Percentiles rank a stretch among this genome's conserved stretches.
phyloP scores from a whole-genome alignment of 2,888 invertebrate species.

The Caenorhabditis doughertyi region DNA sequence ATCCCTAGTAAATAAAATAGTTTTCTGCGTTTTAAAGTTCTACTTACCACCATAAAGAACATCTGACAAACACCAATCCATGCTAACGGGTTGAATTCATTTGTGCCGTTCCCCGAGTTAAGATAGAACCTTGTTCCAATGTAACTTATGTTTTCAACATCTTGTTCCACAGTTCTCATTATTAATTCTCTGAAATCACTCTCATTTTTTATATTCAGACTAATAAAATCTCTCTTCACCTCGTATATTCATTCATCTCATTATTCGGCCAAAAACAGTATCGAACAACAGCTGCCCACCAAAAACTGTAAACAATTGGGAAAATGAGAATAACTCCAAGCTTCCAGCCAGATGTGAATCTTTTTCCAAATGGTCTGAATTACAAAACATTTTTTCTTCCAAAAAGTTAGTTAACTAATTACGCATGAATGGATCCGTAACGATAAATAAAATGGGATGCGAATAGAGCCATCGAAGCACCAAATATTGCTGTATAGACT shows the following conservation, averaged over 20 bases:
- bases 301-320: conserved; percentile 22
- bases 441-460: conserved; percentile 46
- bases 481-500: conserved; percentile 28
- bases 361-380: conserved; percentile 18
- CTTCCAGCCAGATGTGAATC: conserved; percentile 28
- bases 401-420: neutral
- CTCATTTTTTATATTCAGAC: neutral
- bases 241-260: conserved; percentile 34
- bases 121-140: conserved; percentile 22
- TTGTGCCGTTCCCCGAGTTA: neutral
- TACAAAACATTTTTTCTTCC: no score
- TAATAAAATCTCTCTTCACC: neutral
- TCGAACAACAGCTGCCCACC: conserved; percentile 23
- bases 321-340: conserved; percentile 10
- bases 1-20: neutral
- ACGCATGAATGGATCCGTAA: conserved; percentile 24
- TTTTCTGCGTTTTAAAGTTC: neutral
- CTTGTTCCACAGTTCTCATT: neutral
- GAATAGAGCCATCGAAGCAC: conserved; percentile 37
- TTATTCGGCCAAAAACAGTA: conserved; percentile 18
- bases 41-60: conserved; percentile 34
- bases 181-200: conserved; percentile 10
- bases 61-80: conserved; percentile 39
- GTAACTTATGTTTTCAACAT: conserved; percentile 23
- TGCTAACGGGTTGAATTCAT: neutral